Evolutionary conservation across 2,113 vertebrate genomes (phyloP).

Genomic region (Eulacestoma nigropectus): DNA sequence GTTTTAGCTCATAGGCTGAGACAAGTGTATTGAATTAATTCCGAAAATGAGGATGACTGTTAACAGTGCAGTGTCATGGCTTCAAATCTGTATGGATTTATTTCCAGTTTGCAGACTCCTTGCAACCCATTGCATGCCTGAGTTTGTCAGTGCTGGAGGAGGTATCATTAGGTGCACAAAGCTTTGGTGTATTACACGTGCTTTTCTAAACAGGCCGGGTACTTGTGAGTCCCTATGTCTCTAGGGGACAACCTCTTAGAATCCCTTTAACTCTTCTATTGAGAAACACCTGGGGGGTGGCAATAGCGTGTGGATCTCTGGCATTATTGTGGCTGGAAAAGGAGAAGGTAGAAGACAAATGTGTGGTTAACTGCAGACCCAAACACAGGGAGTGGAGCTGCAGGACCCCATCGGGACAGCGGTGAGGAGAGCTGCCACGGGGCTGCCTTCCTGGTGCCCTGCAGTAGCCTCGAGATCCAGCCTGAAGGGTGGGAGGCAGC

Average conservation of each 20-base stretch:
- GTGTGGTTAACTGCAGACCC: neutral
- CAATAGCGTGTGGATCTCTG: neutral
- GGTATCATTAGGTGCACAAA: neutral
- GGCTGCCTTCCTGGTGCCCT: neutral
- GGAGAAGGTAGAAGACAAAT: neutral
- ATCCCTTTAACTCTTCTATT: neutral
- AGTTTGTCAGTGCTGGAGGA: neutral
- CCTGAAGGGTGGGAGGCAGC: neutral
- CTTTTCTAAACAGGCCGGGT: neutral
- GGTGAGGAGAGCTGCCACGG: neutral
- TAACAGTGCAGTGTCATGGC: neutral
- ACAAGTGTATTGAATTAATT: neutral
- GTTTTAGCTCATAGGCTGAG: neutral
- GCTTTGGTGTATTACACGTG: neutral
- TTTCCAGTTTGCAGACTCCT: neutral
- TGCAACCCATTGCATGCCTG: neutral
- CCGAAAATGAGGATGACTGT: neutral
- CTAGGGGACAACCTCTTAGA: neutral
- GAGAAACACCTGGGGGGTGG: neutral
- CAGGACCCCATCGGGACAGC: neutral
- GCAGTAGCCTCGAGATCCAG: accelerated
- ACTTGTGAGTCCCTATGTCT: neutral
- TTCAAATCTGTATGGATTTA: neutral
- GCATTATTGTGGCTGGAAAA: neutral
- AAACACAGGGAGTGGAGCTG: neutral